Evolutionary conservation across 2,888 invertebrate genomes (phyloP).

Genomic region (Campoplex capitator): DNA sequence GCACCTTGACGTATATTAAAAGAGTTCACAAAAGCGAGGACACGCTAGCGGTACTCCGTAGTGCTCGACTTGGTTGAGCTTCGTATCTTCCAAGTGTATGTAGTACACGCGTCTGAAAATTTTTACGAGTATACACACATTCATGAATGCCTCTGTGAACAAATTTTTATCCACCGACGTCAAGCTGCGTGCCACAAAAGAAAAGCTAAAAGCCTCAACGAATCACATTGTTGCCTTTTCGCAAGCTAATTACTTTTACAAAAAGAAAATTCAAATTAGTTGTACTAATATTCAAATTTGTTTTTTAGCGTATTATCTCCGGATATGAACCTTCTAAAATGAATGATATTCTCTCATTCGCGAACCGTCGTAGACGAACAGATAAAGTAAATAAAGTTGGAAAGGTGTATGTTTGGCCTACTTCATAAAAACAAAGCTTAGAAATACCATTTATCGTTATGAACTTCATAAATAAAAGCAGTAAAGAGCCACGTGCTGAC

Average conservation of each 20-base stretch:
- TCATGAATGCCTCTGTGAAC: not conserved
- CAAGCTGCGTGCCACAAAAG: not conserved
- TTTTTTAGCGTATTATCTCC: no score
- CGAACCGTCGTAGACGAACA: no score
- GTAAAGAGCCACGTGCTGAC: no score
- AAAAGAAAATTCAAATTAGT: no score
- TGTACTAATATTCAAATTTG: no score
- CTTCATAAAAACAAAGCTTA: not conserved
- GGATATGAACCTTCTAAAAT: not conserved
- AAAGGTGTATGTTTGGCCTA: not conserved
- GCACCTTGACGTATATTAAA: constrained; percentile 3
- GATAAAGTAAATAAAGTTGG: not conserved
- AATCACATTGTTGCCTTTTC: not conserved
- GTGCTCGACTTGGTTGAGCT: constrained; percentile 17
- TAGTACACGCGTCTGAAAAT: not conserved
- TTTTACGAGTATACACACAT: not conserved
- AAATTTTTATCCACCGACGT: constrained; percentile 24
- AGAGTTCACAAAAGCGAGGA: constrained; percentile 23
- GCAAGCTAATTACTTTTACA: not conserved
- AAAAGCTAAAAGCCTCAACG: constrained; percentile 13
- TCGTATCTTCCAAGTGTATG: not conserved
- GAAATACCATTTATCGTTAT: not conserved
- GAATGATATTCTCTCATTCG: not conserved
- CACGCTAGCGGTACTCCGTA: not conserved
- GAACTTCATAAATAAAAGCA: no score